Evolutionary conservation across 2,888 invertebrate species (phyloP), one percentile per base, ranked within the genome.

Genomic region (Gymnosoma rotundatum): DNA sequence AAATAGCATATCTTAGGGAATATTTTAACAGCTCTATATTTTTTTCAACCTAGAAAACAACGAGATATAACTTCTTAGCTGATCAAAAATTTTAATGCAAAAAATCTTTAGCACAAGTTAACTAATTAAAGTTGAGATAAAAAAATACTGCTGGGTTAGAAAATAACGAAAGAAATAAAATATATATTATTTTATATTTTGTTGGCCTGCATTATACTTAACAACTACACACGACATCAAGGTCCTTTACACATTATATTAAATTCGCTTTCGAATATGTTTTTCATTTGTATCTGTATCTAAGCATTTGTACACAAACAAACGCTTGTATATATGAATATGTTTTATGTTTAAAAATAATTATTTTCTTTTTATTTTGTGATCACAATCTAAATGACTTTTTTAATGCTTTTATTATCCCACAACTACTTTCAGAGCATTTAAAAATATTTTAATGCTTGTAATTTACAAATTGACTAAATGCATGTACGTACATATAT

Each of bases 131-230:
- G 25, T 25, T 25, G 2, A 25, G 2, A 25, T 25, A 25, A 25
- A 25, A 25, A 75, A 70, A 70, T 56, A 16, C 63, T 63, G 78
- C 70, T 78, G 78, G 69, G 70, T 70, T 78, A 36, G 63, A 7
- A 63, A 56, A 18, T 20, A 56, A 42, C 32, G 25, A 14, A 56
- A 72, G 18, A 56, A n/a, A 14, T 10, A 56, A 72, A 36, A 56
- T n/a, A 14, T 85, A 83, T 86, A 76, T 82, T 85, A 79, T 87
- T 85, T 76, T 66, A 54, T 84, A 86, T 74, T 73, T 83, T 75
- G 85, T 83, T 86, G 87, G 86, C 86, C 80, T 87, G 86, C 78
- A 85, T 83, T 87, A 69, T 85, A 78, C 79, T 16, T 36, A 81
- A 63, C 61, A 81, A 58, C 61, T 25, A 58, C 80, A 70, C 63